Evolutionary conservation across 2,113 vertebrate species (phyloP).

Genomic region (Boulengeromyrus knoepffleri): DNA sequence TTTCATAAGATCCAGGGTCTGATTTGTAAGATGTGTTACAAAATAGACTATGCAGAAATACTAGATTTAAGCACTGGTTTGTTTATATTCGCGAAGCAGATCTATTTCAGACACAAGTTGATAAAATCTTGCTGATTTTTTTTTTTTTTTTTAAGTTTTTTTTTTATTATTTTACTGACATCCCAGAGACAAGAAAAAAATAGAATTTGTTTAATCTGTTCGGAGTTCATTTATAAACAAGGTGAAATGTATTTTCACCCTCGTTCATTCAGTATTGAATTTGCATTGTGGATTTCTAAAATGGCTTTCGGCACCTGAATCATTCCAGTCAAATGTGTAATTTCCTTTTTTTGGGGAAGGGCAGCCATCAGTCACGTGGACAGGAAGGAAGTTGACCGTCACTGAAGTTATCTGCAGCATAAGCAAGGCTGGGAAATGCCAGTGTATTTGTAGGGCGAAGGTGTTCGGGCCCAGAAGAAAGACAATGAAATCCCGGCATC

Average conservation of each 20-base stretch:
- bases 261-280: not conserved
- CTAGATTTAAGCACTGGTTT: not conserved
- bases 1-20: not conserved
- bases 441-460: not conserved
- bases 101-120: not conserved
- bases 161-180: not conserved
- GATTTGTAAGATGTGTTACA: not conserved
- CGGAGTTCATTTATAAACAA: not conserved
- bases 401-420: not conserved
- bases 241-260: not conserved
- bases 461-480: not conserved
- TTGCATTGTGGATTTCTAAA: not conserved
- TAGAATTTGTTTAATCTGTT: not conserved
- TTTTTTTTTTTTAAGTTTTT: not conserved
- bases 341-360: not conserved
- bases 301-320: not conserved
- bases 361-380: not conserved
- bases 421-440: not conserved
- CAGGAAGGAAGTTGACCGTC: conserved; percentile 2
- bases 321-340: not conserved
- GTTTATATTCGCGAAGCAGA: not conserved
- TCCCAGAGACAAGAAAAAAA: not conserved
- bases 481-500: not conserved
- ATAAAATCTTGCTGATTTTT: not conserved
- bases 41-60: not conserved